Evolutionary conservation across 37 sponge, comb jelly and placozoan species (phyloP).

Genomic region (Beroe ovata): DNA sequence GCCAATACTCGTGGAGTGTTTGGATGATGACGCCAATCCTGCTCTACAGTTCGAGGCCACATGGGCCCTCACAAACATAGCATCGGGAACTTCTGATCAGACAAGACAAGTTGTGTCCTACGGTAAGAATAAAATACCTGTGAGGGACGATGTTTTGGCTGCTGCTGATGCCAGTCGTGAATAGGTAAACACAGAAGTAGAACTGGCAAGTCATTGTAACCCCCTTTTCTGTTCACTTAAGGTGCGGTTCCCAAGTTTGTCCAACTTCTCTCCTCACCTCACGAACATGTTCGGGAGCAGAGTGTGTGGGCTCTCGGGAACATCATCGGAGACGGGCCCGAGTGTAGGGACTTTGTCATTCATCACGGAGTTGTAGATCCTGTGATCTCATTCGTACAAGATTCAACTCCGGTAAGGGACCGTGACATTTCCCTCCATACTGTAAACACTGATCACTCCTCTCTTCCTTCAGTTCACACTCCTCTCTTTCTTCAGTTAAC

Average conservation of each 20-base stretch:
- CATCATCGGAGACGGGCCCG: conserved; percentile 90
- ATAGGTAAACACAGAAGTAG: too few relatives aligned
- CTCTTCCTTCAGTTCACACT: background rate
- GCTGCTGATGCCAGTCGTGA: too few relatives aligned
- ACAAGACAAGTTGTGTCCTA: conserved; percentile 85
- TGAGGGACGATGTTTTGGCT: too few relatives aligned
- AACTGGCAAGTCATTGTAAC: too few relatives aligned
- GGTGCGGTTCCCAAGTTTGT: conserved; percentile 89
- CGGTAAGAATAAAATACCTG: too few relatives aligned
- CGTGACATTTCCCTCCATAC: background rate
- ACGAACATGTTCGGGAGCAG: conserved; percentile 80
- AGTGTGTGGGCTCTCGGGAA: conserved; percentile 97
- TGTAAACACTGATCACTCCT: background rate
- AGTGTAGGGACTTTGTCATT: conserved; percentile 83
- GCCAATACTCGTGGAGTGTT: conserved; percentile 68
- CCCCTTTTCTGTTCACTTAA: too few relatives aligned
- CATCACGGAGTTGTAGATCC: conserved; percentile 82
- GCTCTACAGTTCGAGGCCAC: conserved; percentile 95
- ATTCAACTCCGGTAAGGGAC: conserved; percentile 50
- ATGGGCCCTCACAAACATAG: conserved; percentile 99
- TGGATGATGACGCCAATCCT: conserved; percentile 68
- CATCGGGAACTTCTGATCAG: conserved; percentile 90
- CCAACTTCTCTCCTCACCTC: conserved; percentile 76
- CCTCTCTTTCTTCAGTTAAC: conserved; percentile 69
- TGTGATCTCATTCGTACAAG: conserved; percentile 75